Evolutionary conservation across 2,797 vertebrate genomes (phyloP).

Genomic region (Monodelphis domestica): DNA sequence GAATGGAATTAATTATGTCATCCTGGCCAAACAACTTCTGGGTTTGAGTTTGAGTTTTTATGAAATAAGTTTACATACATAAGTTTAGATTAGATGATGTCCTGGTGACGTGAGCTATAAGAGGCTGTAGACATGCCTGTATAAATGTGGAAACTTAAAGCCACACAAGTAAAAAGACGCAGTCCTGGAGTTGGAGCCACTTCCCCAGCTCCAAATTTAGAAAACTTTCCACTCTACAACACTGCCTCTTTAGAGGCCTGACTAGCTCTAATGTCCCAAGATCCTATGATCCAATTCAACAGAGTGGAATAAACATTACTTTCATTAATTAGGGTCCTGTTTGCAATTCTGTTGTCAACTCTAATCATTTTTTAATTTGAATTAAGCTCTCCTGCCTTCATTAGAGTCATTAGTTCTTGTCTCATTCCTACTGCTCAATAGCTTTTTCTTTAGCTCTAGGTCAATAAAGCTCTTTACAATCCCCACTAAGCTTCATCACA

Average conservation of each 20-base stretch:
- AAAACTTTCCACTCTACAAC: not conserved
- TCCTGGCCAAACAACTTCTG: not conserved
- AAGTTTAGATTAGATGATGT: not conserved
- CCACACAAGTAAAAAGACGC: not conserved
- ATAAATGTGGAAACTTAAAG: not conserved
- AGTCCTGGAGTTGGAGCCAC: not conserved
- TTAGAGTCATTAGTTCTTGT: constrained; percentile 1
- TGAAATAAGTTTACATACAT: too few relatives aligned
- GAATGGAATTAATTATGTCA: not conserved
- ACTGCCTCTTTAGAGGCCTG: not conserved
- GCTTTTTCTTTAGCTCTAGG: not conserved
- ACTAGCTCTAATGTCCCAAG: not conserved
- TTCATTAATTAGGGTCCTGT: not conserved
- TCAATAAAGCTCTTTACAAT: not conserved
- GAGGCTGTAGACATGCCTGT: not conserved
- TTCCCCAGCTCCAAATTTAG: not conserved
- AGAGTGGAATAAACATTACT: constrained; percentile 1
- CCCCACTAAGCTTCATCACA: not conserved
- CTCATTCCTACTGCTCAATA: not conserved
- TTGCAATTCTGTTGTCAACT: not conserved
- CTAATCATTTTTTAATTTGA: not conserved
- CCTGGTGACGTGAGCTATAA: not conserved
- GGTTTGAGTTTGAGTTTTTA: not conserved
- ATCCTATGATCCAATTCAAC: not conserved
- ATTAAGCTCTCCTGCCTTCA: not conserved